phyloP scores from a whole-genome alignment of 2,888 invertebrate genomes.

The Branchipolynoe longqiensis region DNA sequence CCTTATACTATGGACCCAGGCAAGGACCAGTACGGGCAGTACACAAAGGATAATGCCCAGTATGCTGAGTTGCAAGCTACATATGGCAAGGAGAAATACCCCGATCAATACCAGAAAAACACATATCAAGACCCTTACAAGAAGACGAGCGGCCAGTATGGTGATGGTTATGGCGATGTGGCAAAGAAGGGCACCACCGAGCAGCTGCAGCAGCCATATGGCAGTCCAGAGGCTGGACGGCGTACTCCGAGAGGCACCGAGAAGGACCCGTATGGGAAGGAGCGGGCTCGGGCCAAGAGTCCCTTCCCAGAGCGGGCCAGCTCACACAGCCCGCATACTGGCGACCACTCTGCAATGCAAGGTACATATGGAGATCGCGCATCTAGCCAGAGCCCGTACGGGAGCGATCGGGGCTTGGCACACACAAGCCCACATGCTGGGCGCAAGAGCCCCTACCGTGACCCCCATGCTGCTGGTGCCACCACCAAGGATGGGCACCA shows the following conservation, averaged over 20 bases:
- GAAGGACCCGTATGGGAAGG: slow-evolving; percentile 29
- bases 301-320: slow-evolving; percentile 7
- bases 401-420: neutral
- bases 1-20: neutral
- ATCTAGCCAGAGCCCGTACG: neutral
- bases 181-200: neutral
- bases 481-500: slow-evolving; percentile 60
- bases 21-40: neutral
- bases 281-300: slow-evolving; percentile 29
- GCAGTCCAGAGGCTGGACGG: slow-evolving; percentile 36
- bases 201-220: slow-evolving; percentile 39
- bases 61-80: slow-evolving; percentile 7
- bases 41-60: neutral
- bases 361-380: neutral
- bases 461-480: too few relatives aligned
- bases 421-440: slow-evolving; percentile 39
- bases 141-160: slow-evolving; percentile 1
- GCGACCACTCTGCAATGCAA: neutral
- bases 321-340: slow-evolving; percentile 6
- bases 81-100: slow-evolving; percentile 43
- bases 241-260: slow-evolving; percentile 39
- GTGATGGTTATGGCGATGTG: neutral
- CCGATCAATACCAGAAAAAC: slow-evolving; percentile 42
- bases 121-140: slow-evolving; percentile 36
- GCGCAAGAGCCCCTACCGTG: slow-evolving; percentile 33